phyloP scores from a whole-genome alignment of 2,888 invertebrate species.

The Pristionchus mayeri region DNA sequence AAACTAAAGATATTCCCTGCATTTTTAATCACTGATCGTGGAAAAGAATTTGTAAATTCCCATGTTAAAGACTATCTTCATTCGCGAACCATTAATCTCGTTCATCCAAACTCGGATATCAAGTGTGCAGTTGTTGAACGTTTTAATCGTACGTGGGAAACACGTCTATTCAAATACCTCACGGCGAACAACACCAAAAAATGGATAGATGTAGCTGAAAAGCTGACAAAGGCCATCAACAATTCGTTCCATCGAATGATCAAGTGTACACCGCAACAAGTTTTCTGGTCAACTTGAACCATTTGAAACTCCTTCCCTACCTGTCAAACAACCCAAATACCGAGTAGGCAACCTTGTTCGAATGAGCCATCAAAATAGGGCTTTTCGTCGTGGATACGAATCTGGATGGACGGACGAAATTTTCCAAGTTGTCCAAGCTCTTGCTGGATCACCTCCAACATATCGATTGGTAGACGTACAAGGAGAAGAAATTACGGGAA shows the following conservation, averaged over 20 bases:
- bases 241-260: background rate
- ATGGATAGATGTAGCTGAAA: background rate
- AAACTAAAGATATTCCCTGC: background rate
- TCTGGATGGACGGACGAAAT: background rate
- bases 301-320: background rate
- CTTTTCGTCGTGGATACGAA: background rate
- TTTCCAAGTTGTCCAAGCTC: background rate
- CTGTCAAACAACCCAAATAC: background rate
- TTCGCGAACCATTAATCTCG: background rate
- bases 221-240: background rate
- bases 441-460: background rate
- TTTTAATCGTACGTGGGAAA: background rate
- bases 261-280: background rate
- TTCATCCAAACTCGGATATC: background rate
- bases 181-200: background rate
- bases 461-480: background rate
- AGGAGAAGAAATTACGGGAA: background rate
- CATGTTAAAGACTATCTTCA: background rate
- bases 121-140: background rate
- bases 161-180: background rate
- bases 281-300: background rate
- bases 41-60: conserved; percentile 1
- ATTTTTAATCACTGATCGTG: background rate
- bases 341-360: background rate
- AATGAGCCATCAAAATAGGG: background rate